These are phyloP conservation scores for Argyresthia albistria DNA, from an alignment of 2,888 invertebrate species.

Conservation along the genomic window DNA sequence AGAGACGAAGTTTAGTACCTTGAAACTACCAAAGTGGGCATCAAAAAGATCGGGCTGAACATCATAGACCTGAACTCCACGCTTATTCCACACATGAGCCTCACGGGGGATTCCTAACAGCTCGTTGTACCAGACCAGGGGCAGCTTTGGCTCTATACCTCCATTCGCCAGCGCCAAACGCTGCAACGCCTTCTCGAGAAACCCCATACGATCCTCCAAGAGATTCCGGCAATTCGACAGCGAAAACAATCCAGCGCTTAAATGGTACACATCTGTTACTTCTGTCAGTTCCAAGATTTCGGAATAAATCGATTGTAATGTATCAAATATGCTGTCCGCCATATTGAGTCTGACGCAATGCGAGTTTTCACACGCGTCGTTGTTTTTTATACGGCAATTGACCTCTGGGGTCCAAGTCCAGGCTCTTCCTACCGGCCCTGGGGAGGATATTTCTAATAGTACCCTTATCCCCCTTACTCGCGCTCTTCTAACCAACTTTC, in stretches of 20 bases:
- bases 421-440: conserved; percentile 87
- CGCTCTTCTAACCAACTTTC: conserved; percentile 81
- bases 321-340: conserved; percentile 77
- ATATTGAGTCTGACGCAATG: conserved; percentile 84
- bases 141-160: conserved; percentile 66
- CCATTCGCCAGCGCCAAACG: conserved; percentile 72
- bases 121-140: conserved; percentile 79
- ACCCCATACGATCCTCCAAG: conserved; percentile 80
- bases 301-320: conserved; percentile 78
- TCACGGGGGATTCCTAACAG: conserved; percentile 68
- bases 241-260: conserved; percentile 84
- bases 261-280: conserved; percentile 82
- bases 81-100: conserved; percentile 46
- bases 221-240: conserved; percentile 77
- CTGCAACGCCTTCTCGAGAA: conserved; percentile 75
- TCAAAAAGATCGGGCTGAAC: conserved; percentile 70
- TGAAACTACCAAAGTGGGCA: no score
- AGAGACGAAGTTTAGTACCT: no score
- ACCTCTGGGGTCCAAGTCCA: conserved; percentile 84
- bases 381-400: conserved; percentile 27
- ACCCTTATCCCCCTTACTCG: conserved; percentile 85
- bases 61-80: conserved; percentile 82
- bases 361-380: conserved; percentile 75
- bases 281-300: conserved; percentile 80
- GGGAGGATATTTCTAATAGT: conserved; percentile 89